Evolutionary conservation across 2,797 vertebrate genomes (phyloP).

Genomic region (Threskiornis aethiopicus): DNA sequence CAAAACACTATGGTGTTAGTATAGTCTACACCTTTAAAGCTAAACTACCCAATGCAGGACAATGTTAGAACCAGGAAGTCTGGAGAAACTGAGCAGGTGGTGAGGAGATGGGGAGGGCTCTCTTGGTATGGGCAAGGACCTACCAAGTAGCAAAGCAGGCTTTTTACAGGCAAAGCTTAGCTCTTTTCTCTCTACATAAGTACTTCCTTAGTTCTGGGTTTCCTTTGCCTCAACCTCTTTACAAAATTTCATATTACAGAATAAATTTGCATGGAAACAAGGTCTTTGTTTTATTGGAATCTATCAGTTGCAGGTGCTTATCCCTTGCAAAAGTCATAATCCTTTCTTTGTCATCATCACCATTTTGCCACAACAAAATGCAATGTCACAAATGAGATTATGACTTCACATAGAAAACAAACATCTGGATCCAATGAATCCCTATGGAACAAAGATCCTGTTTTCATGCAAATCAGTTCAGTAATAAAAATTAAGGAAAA

Average conservation of each 20-base stretch:
- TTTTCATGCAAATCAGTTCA: constrained; percentile 42
- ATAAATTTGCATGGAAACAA: neutral
- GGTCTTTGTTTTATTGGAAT: neutral
- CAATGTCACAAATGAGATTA: constrained; percentile 11
- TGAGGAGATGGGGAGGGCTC: neutral
- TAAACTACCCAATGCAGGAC: neutral
- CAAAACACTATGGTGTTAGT: neutral
- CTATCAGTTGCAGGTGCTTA: neutral
- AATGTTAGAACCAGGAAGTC: neutral
- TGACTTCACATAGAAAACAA: neutral
- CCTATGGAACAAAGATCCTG: neutral
- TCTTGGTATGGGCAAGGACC: neutral
- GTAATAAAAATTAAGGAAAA: constrained; percentile 51
- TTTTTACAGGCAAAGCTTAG: neutral
- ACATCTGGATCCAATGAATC: constrained; percentile 36
- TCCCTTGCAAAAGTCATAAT: neutral
- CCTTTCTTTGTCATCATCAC: neutral
- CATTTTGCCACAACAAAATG: neutral
- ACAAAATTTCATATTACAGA: neutral
- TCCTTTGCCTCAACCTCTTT: neutral
- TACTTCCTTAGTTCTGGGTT: neutral
- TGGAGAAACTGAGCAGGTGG: neutral
- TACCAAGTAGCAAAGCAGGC: neutral
- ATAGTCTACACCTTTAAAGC: neutral
- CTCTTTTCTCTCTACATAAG: neutral